phyloP scores from a whole-genome alignment of 2,888 invertebrate species.

The Drosophila prolongata region DNA sequence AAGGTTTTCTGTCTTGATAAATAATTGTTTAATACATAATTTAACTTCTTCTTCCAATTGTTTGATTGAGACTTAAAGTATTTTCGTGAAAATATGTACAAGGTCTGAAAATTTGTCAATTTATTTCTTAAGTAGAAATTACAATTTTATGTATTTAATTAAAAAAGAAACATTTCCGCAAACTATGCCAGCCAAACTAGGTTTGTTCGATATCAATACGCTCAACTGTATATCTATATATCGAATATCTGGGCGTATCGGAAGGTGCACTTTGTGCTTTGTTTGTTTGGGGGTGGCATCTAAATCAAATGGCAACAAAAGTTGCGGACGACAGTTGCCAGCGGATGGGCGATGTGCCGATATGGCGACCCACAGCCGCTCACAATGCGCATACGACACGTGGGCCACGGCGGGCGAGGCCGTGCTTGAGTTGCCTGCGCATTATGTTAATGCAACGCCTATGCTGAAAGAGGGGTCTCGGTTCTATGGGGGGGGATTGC shows the following conservation, averaged over 20 bases:
- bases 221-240: neutral
- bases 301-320: slow-evolving; percentile 54
- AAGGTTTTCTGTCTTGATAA: too few relatives aligned
- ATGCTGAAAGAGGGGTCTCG: slow-evolving; percentile 3
- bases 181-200: too few relatives aligned
- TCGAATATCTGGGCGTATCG: neutral
- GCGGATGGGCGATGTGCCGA: slow-evolving; percentile 22
- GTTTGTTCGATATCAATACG: neutral
- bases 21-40: too few relatives aligned
- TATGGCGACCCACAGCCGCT: slow-evolving; percentile 13
- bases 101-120: too few relatives aligned
- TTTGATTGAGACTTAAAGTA: too few relatives aligned
- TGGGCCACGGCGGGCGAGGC: slow-evolving; percentile 30
- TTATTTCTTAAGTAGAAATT: too few relatives aligned
- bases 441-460: slow-evolving; percentile 73
- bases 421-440: slow-evolving; percentile 74
- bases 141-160: too few relatives aligned
- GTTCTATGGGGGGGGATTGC: slow-evolving; percentile 34
- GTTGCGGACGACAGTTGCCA: slow-evolving; percentile 66
- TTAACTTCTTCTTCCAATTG: too few relatives aligned
- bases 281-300: slow-evolving; percentile 30
- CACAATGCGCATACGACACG: slow-evolving; percentile 71
- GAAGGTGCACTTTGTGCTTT: slow-evolving; percentile 14
- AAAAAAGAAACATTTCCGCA: too few relatives aligned
- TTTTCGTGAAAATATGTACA: too few relatives aligned